Conservation (phyloP, 1,140 invertebrate genomes). For the Drosophila mayri region DNA sequence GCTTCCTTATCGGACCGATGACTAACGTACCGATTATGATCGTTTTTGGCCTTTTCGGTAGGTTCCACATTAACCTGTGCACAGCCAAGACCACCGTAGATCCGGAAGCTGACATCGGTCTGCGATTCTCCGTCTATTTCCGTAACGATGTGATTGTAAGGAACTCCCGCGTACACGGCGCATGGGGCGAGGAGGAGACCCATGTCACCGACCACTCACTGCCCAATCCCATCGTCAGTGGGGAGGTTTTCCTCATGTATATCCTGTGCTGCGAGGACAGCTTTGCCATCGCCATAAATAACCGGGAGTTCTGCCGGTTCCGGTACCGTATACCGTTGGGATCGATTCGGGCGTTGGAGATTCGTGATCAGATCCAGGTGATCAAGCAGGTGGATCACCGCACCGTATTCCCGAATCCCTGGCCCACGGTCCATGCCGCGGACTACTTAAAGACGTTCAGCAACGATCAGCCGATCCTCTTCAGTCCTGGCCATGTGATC, state of each 20-base stretch:
- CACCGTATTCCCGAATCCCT: conserved; percentile 78
- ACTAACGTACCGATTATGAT: conserved; percentile 28
- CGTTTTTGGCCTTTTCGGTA: conserved; percentile 48
- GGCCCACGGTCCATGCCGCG: conserved; percentile 79
- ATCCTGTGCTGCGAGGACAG: conserved; percentile 76
- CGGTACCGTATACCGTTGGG: conserved; percentile 74
- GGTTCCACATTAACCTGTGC: conserved; percentile 86
- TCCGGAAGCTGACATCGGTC: conserved; percentile 84
- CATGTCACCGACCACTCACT: conserved; percentile 64
- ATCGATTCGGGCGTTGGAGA: conserved; percentile 64
- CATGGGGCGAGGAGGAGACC: conserved; percentile 90
- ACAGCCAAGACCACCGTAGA: conserved; percentile 70
- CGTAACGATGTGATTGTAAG: conserved; percentile 87
- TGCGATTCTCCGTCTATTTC: conserved; percentile 86
- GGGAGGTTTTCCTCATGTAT: conserved; percentile 82
- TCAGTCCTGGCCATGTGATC: conserved; percentile 80
- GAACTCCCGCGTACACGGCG: conserved; percentile 88
- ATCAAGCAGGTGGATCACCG: conserved; percentile 84
- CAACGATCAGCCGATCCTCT: conserved; percentile 79
- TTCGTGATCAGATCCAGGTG: conserved; percentile 79
- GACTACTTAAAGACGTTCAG: conserved; percentile 80
- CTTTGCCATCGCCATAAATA: conserved; percentile 83
- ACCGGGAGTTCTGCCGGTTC: conserved; percentile 75
- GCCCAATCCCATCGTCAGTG: conserved; percentile 81
- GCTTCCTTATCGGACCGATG: conserved; percentile 37